These are phyloP conservation scores for Paracentrotus lividus DNA, from an alignment of 53 echinoderm and acorn worm species.

Conservation along the genomic window DNA sequence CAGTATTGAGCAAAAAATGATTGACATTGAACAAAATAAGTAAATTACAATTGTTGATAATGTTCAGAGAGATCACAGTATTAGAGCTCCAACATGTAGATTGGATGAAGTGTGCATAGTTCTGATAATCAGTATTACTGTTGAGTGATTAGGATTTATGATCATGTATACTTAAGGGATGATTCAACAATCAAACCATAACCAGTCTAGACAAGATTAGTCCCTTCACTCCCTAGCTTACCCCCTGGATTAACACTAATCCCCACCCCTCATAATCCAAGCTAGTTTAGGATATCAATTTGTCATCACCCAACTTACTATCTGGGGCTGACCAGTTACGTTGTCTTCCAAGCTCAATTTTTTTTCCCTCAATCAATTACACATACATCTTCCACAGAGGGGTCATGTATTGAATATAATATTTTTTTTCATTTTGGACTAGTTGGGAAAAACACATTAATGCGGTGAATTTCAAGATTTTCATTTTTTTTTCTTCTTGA, in stretches of 20 bases:
- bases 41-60: too few species aligned
- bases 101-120: background rate
- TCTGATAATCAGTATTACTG: background rate
- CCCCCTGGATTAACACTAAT: conserved; percentile 23
- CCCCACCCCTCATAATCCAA: background rate
- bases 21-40: too few species aligned
- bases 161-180: background rate
- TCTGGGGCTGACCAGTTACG: background rate
- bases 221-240: background rate
- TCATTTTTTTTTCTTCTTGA: too few species aligned
- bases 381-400: background rate
- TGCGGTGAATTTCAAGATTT: too few species aligned
- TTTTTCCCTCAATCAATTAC: background rate
- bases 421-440: too few species aligned
- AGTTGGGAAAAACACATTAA: too few species aligned
- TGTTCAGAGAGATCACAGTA: too few species aligned
- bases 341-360: background rate
- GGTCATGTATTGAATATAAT: too few species aligned
- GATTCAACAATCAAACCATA: background rate
- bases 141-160: background rate
- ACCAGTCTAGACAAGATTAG: conserved; percentile 28
- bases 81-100: background rate
- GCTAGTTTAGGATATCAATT: conserved; percentile 17
- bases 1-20: too few species aligned
- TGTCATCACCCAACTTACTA: background rate